Evolutionary conservation across 2,113 vertebrate genomes (phyloP).

Genomic region (Neodontobutis hainanensis): DNA sequence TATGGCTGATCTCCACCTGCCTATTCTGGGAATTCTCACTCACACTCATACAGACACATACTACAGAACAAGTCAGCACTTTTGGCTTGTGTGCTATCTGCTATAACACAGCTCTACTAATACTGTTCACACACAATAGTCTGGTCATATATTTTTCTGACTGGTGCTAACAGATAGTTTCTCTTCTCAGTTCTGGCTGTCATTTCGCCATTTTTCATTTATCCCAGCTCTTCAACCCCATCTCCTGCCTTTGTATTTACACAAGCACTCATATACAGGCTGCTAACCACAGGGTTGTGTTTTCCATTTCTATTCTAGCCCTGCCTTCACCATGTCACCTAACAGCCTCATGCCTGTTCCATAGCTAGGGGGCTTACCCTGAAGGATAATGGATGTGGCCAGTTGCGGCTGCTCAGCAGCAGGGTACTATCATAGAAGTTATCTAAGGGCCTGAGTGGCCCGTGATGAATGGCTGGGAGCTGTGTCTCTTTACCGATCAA

Average conservation of each 20-base stretch:
- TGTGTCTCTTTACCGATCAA: slow-evolving; percentile 78
- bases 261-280: slow-evolving; percentile 23
- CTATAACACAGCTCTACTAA: slow-evolving; percentile 72
- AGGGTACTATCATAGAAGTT: slow-evolving; percentile 76
- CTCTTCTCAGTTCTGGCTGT: slow-evolving; percentile 45
- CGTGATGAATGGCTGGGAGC: slow-evolving; percentile 79
- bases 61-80: slow-evolving; percentile 61
- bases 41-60: slow-evolving; percentile 17
- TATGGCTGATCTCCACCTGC: slow-evolving; percentile 73
- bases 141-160: slow-evolving; percentile 43
- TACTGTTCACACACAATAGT: slow-evolving; percentile 68
- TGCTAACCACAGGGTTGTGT: slow-evolving; percentile 42
- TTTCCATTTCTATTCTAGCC: slow-evolving; percentile 49
- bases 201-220: slow-evolving; percentile 45
- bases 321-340: slow-evolving; percentile 42
- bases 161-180: slow-evolving; percentile 55
- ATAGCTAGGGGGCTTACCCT: slow-evolving; percentile 50
- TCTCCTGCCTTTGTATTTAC: slow-evolving; percentile 35
- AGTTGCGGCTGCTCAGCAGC: slow-evolving; percentile 70
- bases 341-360: slow-evolving; percentile 28
- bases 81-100: slow-evolving; percentile 70
- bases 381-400: slow-evolving; percentile 77
- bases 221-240: slow-evolving; percentile 14
- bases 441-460: slow-evolving; percentile 76
- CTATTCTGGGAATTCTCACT: slow-evolving; percentile 54